Evolutionary conservation across 2,797 vertebrate genomes (phyloP), one percentile per base, ranked within the genome.

Genomic region (Glyptemys insculpta): DNA sequence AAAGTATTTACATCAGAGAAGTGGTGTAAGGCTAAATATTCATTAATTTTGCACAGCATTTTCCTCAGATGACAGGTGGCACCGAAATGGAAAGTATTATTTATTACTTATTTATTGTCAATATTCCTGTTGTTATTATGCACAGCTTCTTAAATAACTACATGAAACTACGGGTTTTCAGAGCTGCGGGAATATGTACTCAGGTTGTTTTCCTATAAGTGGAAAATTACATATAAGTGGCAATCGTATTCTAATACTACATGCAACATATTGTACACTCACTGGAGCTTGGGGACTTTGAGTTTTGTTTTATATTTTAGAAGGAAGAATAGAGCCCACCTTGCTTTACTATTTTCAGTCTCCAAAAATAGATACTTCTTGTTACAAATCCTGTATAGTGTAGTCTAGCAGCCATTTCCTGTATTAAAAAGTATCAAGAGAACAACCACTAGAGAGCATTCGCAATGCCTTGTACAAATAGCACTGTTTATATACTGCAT

Each of bases 31-130:
- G 19, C 12, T 88, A 41, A 76, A 68, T 79, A 56, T 79, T 53
- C 23, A n/a, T 88, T 92, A 84, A 81, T 76, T 90, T 50, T 44
- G 68, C 85, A 90, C 34, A 10, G 91, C 18, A 18, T 81, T 88
- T 59, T 72, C 85, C 68, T 92, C 65, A 54, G 87, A 47, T 29
- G 88, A 89, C 91, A 92, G 81, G 12, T 59, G 92, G 37, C 90
- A 81, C 85, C 92, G 81, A 94, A 95, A 88, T 49, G 37, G 76
- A 93, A 96, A 87, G 72, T 6, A 12, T 0, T 23, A 1, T 47
- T 83, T 92, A 92, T 96, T 52, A 47, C 5, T 83, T 81, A 72
- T 68, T 78, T 78, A 62, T 68, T 41, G 76, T 31, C 82, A 91
- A 50, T 86, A 37, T 74, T 37, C 50, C 41, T 79, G 37, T 79